Base-by-base conservation (phyloP, 2,888 invertebrate genomes). In the Stenurella melanura region DNA sequence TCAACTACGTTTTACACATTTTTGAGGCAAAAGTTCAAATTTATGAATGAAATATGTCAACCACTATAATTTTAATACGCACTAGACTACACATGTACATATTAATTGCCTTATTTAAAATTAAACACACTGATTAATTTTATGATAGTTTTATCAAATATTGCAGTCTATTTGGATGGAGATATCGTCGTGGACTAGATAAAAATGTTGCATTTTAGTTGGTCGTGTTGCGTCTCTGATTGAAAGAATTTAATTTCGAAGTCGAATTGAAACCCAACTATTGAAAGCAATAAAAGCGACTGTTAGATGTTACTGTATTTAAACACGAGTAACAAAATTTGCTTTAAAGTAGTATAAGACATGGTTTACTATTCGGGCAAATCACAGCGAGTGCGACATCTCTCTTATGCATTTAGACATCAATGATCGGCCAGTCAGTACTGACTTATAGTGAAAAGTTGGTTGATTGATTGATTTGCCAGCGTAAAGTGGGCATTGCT, bases 31-130 rank as follows among this genome's bases (percentile, higher is more conserved):
- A 50, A 6, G 50, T 50, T 50, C n/a, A 50, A 50, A 50, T 50
- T 50, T 50, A 50, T 50, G 50, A 50, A 50, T 50, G 50, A n/a
- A 50, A 50, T 17, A n/a, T 50, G n/a, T n/a, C 50, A n/a, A 50
- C 50, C 15, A 50, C n/a, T 50, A 50, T 50, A 34, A 34, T 34
- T 34, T 34, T 34, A 34, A 34, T 42, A 42, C 42, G 42, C 42
- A 42, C 42, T 42, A 50, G 50, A 50, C 42, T 3, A n/a, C 50
- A n/a, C n/a, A 50, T 50, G 50, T 17, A 1, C 50, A n/a, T n/a
- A n/a, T 50, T 17, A 50, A 50, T n/a, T n/a, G 50, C 50, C n/a
- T 11, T 50, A n/a, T 50, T 50, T n/a, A 50, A n/a, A 50, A 7
- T 50, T 50, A 50, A 50, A 50, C n/a, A 50, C 50, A 15, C 50